Conservation (phyloP, 2,113 vertebrate species). For the Sinocyclocheilus anophthalmus region DNA sequence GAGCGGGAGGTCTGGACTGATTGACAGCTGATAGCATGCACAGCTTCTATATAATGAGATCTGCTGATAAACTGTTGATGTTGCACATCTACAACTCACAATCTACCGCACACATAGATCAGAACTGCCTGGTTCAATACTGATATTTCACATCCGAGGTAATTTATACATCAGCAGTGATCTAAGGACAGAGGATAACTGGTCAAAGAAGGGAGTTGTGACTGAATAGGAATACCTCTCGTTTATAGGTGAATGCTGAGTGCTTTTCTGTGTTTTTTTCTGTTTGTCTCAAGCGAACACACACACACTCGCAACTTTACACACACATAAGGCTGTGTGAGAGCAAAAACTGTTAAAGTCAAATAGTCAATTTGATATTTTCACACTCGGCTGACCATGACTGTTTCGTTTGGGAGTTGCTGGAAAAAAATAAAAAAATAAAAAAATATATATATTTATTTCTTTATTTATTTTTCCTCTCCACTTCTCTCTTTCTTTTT, state of each 20-base stretch:
- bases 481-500: background rate
- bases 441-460: too few relatives aligned
- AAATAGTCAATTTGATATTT: slow-evolving; percentile 52
- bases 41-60: background rate
- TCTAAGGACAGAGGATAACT: background rate
- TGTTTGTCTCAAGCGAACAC: slow-evolving; percentile 31
- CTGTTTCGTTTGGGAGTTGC: slow-evolving; percentile 41
- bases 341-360: slow-evolving; percentile 42
- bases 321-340: slow-evolving; percentile 36
- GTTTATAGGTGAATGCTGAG: slow-evolving; percentile 4
- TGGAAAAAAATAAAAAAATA: background rate
- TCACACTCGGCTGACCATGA: slow-evolving; percentile 50
- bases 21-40: background rate
- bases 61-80: slow-evolving; percentile 11
- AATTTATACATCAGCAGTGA: background rate
- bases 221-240: background rate
- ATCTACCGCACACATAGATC: background rate
- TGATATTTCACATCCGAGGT: background rate
- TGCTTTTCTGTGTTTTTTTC: slow-evolving; percentile 25
- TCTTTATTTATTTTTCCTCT: background rate
- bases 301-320: slow-evolving; percentile 12
- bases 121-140: background rate
- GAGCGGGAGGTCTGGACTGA: background rate
- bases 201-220: background rate
- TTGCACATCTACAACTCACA: slow-evolving; percentile 1